phyloP scores from a whole-genome alignment of 2,888 invertebrate genomes.

The Pollenia labialis region DNA sequence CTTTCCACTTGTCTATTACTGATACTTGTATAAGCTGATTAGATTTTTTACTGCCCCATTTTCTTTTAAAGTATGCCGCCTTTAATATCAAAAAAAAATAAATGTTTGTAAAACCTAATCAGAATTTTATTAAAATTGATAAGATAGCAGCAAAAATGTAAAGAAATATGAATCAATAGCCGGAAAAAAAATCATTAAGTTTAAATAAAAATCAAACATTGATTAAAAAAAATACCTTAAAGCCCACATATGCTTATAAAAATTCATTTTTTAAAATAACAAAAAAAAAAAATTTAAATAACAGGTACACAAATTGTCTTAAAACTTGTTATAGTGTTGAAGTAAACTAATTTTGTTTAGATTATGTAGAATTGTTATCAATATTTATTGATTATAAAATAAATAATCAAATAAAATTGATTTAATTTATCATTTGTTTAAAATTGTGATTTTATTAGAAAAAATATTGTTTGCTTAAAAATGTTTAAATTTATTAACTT shows the following conservation, averaged over 20 bases:
- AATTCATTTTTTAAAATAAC: neutral
- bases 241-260: neutral
- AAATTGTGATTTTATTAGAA: neutral
- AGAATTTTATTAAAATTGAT: constrained; percentile 36
- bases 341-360: neutral
- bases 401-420: neutral
- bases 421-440: constrained; percentile 7
- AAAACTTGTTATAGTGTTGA: neutral
- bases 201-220: constrained; percentile 4
- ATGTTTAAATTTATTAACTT: constrained; percentile 14
- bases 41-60: constrained; percentile 10
- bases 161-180: constrained; percentile 11
- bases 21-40: constrained; percentile 6
- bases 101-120: constrained; percentile 28
- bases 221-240: constrained; percentile 10
- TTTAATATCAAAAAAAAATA: constrained; percentile 14
- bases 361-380: neutral
- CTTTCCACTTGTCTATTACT: too few species aligned
- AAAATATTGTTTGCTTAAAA: neutral
- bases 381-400: neutral
- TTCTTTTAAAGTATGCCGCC: constrained; percentile 23
- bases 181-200: constrained; percentile 6
- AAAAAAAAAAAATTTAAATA: neutral
- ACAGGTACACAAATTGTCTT: neutral
- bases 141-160: constrained; percentile 39